Percentiles rank a stretch among this genome's conserved stretches.
Conservation (phyloP, 2,888 invertebrate species). For the Aporophyla nigra region DNA sequence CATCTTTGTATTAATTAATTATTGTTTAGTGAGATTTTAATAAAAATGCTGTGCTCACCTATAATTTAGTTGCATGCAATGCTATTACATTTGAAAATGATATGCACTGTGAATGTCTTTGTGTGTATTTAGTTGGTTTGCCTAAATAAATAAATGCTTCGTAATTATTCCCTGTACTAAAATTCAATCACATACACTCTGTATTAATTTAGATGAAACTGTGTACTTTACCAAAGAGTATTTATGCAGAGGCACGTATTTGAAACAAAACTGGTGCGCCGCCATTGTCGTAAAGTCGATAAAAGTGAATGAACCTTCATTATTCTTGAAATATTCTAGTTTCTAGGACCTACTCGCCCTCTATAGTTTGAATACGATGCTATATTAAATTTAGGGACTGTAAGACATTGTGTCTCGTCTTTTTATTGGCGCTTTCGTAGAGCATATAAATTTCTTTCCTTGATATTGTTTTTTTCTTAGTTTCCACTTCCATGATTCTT, state of each 20-base stretch:
- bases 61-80: no score
- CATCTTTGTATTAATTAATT: no score
- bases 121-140: no score
- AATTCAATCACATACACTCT: constrained; percentile 30
- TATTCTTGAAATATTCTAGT: constrained; percentile 20
- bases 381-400: neutral
- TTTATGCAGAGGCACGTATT: constrained; percentile 58
- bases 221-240: constrained; percentile 12
- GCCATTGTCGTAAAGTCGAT: constrained; percentile 49
- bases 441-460: neutral
- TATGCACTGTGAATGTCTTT: no score
- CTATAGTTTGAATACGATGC: constrained; percentile 11
- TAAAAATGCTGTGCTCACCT: no score
- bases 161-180: constrained; percentile 5
- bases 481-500: neutral
- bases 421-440: neutral
- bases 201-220: constrained; percentile 37
- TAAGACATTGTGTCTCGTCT: neutral
- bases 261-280: constrained; percentile 26
- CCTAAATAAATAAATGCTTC: no score
- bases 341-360: constrained; percentile 4
- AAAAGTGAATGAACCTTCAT: constrained; percentile 48
- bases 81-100: no score
- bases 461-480: neutral
- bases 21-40: no score